Conservation (phyloP, 2,888 invertebrate species). For the Creontiades dilutus region DNA sequence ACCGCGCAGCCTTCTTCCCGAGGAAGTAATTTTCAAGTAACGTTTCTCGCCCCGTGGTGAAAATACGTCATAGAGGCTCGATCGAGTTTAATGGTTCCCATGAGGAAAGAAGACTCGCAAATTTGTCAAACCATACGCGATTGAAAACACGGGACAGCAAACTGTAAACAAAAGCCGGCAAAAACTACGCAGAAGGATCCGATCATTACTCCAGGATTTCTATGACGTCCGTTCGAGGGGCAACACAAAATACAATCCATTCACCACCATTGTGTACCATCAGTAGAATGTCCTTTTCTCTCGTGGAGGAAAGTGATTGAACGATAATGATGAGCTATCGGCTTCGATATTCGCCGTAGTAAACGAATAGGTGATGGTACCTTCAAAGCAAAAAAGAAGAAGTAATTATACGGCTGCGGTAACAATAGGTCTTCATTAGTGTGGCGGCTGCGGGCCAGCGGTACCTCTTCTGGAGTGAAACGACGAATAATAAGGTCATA, state of each 20-base stretch:
- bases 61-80: not conserved
- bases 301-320: constrained; percentile 1
- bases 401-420: constrained; percentile 6
- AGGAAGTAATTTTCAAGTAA: not conserved
- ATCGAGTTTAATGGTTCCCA: not conserved
- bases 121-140: not conserved
- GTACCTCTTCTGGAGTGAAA: not conserved
- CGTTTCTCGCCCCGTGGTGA: no score
- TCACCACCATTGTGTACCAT: not conserved
- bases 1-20: not conserved
- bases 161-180: not conserved
- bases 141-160: not conserved
- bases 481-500: constrained; percentile 39
- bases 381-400: not conserved
- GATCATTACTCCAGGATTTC: constrained; percentile 3
- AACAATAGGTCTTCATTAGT: constrained; percentile 27
- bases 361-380: constrained; percentile 1
- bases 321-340: constrained; percentile 28
- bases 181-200: not conserved
- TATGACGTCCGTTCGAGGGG: constrained; percentile 1
- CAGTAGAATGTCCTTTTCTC: not conserved
- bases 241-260: not conserved
- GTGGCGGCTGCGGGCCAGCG: constrained; percentile 20
- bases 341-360: not conserved
- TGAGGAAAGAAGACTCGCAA: not conserved